Evolutionary conservation across 1,140 invertebrate genomes (phyloP), one percentile per base, ranked within the genome.

Genomic region (Bombus consobrinus): DNA sequence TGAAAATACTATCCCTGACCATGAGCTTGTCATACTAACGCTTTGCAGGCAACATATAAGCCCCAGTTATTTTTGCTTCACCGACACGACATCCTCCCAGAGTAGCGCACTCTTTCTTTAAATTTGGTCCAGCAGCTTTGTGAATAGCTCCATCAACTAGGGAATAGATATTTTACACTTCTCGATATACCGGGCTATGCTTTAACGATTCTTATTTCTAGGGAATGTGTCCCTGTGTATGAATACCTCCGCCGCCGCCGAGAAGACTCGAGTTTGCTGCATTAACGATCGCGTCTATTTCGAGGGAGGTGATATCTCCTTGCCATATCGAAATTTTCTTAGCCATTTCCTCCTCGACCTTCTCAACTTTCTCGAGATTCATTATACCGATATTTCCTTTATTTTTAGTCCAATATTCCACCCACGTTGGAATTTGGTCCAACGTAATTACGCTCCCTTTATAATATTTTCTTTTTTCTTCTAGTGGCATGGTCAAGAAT

Each of bases 221-320:
- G 28, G 3, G n/a, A 66, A 34, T 64, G 22, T 41, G 22, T 41
- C 47, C 47, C 47, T 53, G 22, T 53, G 18, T 53, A 53, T 53
- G 47, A 53, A 13, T 93, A 96, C 96, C 96, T 95, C 98, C 98
- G 57, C 98, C 98, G 47, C 98, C 98, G 66, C 98, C 98, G 34
- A 96, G 93, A 47, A 99, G 95, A 25, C 93, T 94, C 12, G 96
- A 96, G 95, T 99, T 99, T 3, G 98, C 98, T 74, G 98, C 98
- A 96, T 99, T 99, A 0, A 98, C 98, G 92, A 99, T 98, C 6
- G 97, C 98, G 96, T 99, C 98, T 82, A 99, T 96, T 96, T 98
- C 97, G 22, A 99, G 95, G 68, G 96, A 96, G 1, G 98, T 99
- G n/a, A 99, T 98, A 93, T 99, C 98, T 18, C 98, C 98, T 93